These are phyloP conservation scores for Anarrhichthys ocellatus DNA, from an alignment of 2,113 vertebrate species.

Conservation along the genomic window DNA sequence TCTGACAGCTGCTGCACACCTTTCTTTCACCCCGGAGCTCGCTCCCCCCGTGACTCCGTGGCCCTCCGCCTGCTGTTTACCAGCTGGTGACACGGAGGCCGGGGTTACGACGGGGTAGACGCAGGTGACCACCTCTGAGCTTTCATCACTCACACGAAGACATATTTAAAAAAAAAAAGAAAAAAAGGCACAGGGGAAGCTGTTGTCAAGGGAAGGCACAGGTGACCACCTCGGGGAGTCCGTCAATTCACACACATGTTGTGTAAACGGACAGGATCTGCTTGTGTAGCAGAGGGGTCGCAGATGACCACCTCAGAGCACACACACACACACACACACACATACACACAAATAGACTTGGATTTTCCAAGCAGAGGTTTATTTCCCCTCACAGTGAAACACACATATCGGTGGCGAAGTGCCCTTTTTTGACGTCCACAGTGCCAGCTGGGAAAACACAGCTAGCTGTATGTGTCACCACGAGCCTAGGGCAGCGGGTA, in stretches of 20 bases:
- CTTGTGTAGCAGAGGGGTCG: conserved; percentile 56
- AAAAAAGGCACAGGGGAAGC: not conserved
- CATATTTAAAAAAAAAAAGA: not conserved
- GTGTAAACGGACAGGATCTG: conserved; percentile 50
- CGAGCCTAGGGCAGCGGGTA: conserved; percentile 13
- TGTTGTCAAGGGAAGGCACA: conserved; percentile 19
- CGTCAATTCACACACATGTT: conserved; percentile 53
- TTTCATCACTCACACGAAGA: conserved; percentile 48
- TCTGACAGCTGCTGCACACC: conserved; percentile 64
- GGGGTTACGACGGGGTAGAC: conserved; percentile 32
- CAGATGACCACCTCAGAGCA: conserved; percentile 64
- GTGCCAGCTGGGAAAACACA: conserved; percentile 73
- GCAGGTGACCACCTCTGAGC: conserved; percentile 56
- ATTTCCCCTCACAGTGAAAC: conserved; percentile 52
- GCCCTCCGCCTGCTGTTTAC: conserved; percentile 52
- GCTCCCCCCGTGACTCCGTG: conserved; percentile 7
- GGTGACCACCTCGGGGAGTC: conserved; percentile 36
- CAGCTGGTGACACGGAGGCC: conserved; percentile 48
- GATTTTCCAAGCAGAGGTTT: conserved; percentile 55
- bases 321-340: conserved; percentile 19
- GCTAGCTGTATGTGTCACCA: conserved; percentile 44
- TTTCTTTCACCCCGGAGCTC: conserved; percentile 23
- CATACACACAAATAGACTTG: conserved; percentile 21
- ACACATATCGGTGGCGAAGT: conserved; percentile 50
- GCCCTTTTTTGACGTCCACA: conserved; percentile 40